A percentile compares a stretch with the other conserved stretches of the same genome.
phyloP scores from a whole-genome alignment of 2,113 vertebrate species.

The Perccottus glenii region DNA sequence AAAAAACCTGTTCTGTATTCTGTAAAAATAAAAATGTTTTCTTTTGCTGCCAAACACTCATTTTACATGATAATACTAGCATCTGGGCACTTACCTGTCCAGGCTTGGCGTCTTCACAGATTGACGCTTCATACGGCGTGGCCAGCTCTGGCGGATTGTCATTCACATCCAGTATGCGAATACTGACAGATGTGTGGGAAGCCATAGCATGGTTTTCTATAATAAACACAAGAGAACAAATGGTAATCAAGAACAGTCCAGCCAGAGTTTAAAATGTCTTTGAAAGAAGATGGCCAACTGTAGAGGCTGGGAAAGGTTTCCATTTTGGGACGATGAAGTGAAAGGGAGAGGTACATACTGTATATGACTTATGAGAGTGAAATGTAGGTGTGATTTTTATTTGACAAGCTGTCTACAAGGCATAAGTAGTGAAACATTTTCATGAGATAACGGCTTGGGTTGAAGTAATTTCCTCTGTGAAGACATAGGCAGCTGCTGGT shows the following conservation, averaged over 20 bases:
- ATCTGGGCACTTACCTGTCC: slow-evolving; percentile 85
- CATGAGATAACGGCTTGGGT: slow-evolving; percentile 16
- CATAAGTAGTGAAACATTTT: background rate
- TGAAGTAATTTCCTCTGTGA: slow-evolving; percentile 18
- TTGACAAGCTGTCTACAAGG: background rate
- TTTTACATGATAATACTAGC: background rate
- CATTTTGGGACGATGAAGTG: background rate
- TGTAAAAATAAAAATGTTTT: too few species aligned
- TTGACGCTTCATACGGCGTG: slow-evolving; percentile 89
- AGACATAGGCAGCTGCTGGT: slow-evolving; percentile 8
- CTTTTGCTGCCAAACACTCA: too few species aligned
- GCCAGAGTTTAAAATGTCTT: background rate
- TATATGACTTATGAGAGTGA: slow-evolving; percentile 7
- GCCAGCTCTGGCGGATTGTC: slow-evolving; percentile 96
- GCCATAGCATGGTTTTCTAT: slow-evolving; percentile 90
- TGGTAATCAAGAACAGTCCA: background rate
- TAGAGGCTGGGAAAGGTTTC: background rate
- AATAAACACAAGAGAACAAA: slow-evolving; percentile 24
- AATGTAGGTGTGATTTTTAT: background rate
- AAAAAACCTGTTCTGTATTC: too few species aligned
- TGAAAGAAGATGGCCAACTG: background rate
- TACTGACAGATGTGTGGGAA: slow-evolving; percentile 85
- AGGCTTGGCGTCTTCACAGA: slow-evolving; percentile 95
- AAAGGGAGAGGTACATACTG: background rate
- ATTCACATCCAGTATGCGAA: slow-evolving; percentile 96